phyloP scores from a whole-genome alignment of 2,113 vertebrate genomes.

The Chiloscyllium plagiosum region DNA sequence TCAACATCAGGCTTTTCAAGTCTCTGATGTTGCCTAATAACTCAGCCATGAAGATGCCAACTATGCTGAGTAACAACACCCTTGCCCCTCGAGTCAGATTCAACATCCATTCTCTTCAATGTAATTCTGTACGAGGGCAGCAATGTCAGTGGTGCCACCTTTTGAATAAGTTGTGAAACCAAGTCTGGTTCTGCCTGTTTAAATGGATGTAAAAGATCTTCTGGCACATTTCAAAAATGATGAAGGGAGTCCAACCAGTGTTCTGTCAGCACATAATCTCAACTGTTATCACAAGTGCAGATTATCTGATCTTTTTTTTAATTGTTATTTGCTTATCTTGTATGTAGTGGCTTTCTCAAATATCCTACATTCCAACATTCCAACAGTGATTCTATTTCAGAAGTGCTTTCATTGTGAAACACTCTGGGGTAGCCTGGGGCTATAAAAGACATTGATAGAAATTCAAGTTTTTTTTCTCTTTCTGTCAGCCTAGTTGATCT shows the following conservation, averaged over 20 bases:
- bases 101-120: background rate
- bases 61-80: background rate
- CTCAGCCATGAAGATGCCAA: background rate
- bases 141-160: background rate
- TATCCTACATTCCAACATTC: background rate
- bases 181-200: background rate
- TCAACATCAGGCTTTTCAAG: background rate
- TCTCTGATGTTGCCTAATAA: background rate
- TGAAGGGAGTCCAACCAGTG: background rate
- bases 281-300: background rate
- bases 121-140: background rate
- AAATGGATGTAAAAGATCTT: background rate
- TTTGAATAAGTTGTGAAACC: background rate
- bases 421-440: background rate
- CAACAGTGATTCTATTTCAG: background rate
- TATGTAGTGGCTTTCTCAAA: background rate
- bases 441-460: background rate
- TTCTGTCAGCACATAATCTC: background rate
- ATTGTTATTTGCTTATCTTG: background rate
- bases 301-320: background rate
- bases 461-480: background rate
- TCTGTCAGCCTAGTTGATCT: background rate
- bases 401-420: background rate
- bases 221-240: background rate
- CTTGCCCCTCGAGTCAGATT: background rate